phyloP scores from a whole-genome alignment of 2,888 invertebrate genomes.

The Cotesia congregata region DNA sequence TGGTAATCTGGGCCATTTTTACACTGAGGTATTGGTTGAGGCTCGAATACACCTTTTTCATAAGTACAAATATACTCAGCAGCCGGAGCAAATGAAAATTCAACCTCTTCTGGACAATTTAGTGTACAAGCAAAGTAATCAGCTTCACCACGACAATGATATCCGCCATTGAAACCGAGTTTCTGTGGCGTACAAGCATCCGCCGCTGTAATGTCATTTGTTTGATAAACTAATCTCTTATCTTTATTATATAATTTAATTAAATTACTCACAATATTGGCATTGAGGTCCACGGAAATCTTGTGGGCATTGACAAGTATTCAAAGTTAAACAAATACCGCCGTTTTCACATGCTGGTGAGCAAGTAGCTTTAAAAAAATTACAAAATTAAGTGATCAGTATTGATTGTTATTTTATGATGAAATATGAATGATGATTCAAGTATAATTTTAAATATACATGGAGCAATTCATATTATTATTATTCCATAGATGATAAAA shows the following conservation, averaged over 20 bases:
- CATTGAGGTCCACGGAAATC: slow-evolving; percentile 81
- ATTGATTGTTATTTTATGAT: background rate
- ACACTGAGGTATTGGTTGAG: slow-evolving; percentile 82
- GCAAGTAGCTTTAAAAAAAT: slow-evolving; percentile 73
- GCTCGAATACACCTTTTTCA: slow-evolving; percentile 77
- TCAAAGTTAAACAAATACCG: slow-evolving; percentile 83
- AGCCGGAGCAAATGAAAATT: slow-evolving; percentile 76
- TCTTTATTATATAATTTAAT: slow-evolving; percentile 19
- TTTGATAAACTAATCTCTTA: slow-evolving; percentile 28
- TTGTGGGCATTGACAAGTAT: slow-evolving; percentile 84
- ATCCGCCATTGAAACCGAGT: slow-evolving; percentile 83
- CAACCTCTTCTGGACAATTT: slow-evolving; percentile 77
- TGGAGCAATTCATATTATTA: no score
- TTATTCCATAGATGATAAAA: no score
- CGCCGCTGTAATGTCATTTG: slow-evolving; percentile 69
- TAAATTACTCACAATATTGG: slow-evolving; percentile 75
- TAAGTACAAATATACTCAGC: slow-evolving; percentile 78
- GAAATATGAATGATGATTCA: background rate
- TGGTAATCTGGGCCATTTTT: slow-evolving; percentile 72
- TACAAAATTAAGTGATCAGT: background rate
- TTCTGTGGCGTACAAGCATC: slow-evolving; percentile 76
- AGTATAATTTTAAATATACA: no score
- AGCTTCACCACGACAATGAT: slow-evolving; percentile 78
- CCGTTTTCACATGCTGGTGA: slow-evolving; percentile 84
- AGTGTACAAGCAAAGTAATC: slow-evolving; percentile 77